These are phyloP conservation scores for Arrhopalites spinosus DNA, from an alignment of 2,888 invertebrate genomes.

Conservation along the genomic window DNA sequence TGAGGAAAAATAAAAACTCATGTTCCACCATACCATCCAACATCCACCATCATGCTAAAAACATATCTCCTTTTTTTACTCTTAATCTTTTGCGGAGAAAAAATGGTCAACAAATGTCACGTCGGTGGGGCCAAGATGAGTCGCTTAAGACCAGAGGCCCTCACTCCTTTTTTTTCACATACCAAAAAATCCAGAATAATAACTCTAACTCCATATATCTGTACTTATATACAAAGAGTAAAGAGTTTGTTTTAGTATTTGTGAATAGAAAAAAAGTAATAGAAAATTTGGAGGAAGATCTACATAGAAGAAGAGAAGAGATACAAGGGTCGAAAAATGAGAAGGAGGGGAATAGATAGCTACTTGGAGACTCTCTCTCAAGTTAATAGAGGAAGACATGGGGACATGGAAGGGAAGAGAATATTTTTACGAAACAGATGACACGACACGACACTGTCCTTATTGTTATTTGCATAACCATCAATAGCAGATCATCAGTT, in stretches of 20 bases:
- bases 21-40: no score
- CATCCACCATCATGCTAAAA: conserved; percentile 29
- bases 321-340: background rate
- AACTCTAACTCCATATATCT: no score
- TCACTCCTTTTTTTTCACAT: conserved; percentile 11
- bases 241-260: no score
- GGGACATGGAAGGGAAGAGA: background rate
- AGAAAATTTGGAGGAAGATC: background rate
- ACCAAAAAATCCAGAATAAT: background rate
- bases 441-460: conserved; percentile 35
- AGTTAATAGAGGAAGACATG: conserved; percentile 18
- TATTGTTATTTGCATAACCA: conserved; percentile 37
- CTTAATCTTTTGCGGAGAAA: conserved; percentile 33
- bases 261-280: background rate
- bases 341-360: conserved; percentile 3
- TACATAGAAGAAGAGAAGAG: background rate
- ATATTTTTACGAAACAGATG: conserved; percentile 32
- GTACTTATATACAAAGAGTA: no score
- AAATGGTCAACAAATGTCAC: conserved; percentile 52
- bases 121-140: conserved; percentile 13
- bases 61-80: conserved; percentile 35
- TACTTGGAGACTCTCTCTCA: conserved; percentile 6
- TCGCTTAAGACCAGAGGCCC: conserved; percentile 15
- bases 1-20: conserved; percentile 18
- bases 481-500: conserved; percentile 36